Base-by-base conservation (phyloP, 2,888 invertebrate species). In the Phaonia tiefii region DNA sequence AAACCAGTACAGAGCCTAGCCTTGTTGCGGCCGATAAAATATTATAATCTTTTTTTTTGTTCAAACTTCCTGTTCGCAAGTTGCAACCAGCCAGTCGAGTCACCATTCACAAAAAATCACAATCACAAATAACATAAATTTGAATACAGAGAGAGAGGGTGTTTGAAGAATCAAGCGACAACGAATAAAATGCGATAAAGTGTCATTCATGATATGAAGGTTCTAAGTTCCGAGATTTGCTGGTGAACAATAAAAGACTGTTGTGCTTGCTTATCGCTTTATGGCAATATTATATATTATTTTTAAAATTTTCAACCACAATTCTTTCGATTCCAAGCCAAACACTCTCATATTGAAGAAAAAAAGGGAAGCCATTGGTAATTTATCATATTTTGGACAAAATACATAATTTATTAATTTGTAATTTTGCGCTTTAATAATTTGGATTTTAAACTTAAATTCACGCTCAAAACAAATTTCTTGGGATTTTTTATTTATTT, bases 31-130 rank as follows among this genome's bases (percentile, higher is more conserved):
- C 15, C 39, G 39, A 60, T 60, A 37, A 60, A 60, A 60, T 26
- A 11, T 31, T 20, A 39, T 3, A 11, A 31, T 31, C 8, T 31
- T 3, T 39, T 39, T 37, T 60, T 37, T 60, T 39, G 1, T 39
- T 11, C 7, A 39, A 60, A 60, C 60, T 60, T 60, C 60, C 60
- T 60, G 60, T 60, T 39, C 60, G 11, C 39, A 60, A 60, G 60
- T 20, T n/a, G 8, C 17, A 1, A 8, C 31, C 31, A 31, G n/a
- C n/a, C 46, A 46, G 46, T 15, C 15, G 26, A n/a, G n/a, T n/a
- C n/a, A n/a, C n/a, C n/a, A n/a, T n/a, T n/a, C n/a, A n/a, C 37
- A 15, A 15, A 31, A 51, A 31, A 58, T 31, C 31, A 15, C 58
- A 58, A n/a, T n/a, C n/a, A 15, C 5, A 58, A 58, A 22, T 22